Conservation (phyloP, 2,113 vertebrate genomes). For the Cyprinodon variegatus region DNA sequence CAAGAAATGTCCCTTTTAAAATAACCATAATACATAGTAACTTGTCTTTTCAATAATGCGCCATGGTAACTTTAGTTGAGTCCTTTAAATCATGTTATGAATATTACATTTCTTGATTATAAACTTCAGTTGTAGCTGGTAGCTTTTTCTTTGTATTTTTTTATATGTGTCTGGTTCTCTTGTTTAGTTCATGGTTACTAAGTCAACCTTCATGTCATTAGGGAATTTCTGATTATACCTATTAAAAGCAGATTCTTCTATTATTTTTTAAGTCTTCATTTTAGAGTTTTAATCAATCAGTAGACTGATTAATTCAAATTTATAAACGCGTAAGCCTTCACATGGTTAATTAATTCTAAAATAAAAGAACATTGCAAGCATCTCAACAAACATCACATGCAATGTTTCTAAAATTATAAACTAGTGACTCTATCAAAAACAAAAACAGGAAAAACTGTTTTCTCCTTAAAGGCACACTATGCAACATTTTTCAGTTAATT, state of each 20-base stretch:
- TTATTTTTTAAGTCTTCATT: background rate
- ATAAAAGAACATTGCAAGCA: background rate
- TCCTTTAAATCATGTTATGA: background rate
- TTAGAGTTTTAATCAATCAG: background rate
- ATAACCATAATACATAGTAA: no score
- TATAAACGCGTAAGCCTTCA: no score
- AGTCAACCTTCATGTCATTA: background rate
- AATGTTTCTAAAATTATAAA: background rate
- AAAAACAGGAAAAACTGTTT: background rate
- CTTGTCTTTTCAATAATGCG: no score
- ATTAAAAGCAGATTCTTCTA: background rate
- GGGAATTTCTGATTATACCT: background rate
- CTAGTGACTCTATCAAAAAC: background rate
- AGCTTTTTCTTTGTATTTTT: background rate
- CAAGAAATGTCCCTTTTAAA: no score
- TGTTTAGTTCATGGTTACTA: background rate
- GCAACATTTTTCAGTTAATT: no score
- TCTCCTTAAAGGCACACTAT: background rate
- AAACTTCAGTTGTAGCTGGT: background rate
- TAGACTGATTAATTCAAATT: background rate
- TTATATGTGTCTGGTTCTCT: background rate
- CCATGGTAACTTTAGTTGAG: no score
- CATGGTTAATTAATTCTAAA: background rate
- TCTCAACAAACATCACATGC: background rate
- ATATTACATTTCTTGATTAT: background rate